Evolutionary conservation across 1,140 invertebrate genomes (phyloP).

Genomic region (Parasteatoda tepidariorum): DNA sequence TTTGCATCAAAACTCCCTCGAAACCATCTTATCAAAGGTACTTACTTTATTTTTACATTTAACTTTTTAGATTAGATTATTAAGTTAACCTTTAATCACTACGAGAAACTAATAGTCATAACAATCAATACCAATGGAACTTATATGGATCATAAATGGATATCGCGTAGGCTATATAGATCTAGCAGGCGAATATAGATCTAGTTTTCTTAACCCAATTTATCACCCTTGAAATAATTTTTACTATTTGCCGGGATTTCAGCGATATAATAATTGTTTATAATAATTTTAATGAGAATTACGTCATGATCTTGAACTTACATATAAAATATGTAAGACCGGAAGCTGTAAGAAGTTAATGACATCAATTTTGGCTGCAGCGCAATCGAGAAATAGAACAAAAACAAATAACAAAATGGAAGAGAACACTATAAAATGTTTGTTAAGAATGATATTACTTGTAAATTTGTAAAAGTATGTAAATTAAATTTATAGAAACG

Average conservation of each 20-base stretch:
- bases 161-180: no score
- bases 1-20: no score
- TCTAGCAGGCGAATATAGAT: no score
- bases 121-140: not conserved
- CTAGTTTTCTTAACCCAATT: no score
- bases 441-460: not conserved
- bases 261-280: not conserved
- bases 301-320: not conserved
- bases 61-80: not conserved
- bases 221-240: not conserved
- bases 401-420: constrained; percentile 36
- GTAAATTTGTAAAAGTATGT: no score
- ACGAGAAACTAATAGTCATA: not conserved
- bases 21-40: no score
- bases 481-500: not conserved
- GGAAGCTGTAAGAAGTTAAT: constrained; percentile 42
- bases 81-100: not conserved
- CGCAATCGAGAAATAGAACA: constrained; percentile 19
- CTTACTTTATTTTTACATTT: not conserved
- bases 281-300: not conserved
- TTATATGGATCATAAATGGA: no score
- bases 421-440: constrained; percentile 18
- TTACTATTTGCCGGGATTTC: not conserved
- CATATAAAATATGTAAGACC: constrained; percentile 9
- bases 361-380: constrained; percentile 36